Conservation (phyloP, 2,888 invertebrate genomes). For the Callyntrura sp. region DNA sequence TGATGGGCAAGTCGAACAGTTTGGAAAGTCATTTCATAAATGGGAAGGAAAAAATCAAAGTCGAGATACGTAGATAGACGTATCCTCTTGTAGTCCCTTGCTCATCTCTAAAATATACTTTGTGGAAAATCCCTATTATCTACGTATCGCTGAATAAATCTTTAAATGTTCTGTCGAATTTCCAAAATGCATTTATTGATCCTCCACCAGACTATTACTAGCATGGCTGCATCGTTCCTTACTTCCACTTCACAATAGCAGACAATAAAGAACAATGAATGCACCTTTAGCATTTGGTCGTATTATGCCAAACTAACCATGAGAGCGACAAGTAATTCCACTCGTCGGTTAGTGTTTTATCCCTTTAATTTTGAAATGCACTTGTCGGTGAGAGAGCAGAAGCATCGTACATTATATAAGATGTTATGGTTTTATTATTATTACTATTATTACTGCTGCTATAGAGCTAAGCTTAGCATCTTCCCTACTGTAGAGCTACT, state of each 20-base stretch:
- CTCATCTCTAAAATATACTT: neutral
- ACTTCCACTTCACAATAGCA: neutral
- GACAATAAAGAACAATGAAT: neutral
- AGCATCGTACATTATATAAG: neutral
- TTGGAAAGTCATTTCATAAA: slow-evolving; percentile 26
- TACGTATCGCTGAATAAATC: slow-evolving; percentile 60
- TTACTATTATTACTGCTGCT: too few relatives aligned
- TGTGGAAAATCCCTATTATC: slow-evolving; percentile 56
- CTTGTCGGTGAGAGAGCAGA: too few relatives aligned
- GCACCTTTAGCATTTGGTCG: neutral
- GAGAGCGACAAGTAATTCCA: slow-evolving; percentile 59
- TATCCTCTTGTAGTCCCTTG: neutral
- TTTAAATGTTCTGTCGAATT: slow-evolving; percentile 46
- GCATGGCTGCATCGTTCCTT: slow-evolving; percentile 7
- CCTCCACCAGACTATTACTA: slow-evolving; percentile 13
- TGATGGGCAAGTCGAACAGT: slow-evolving; percentile 10
- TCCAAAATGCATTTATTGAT: slow-evolving; percentile 60
- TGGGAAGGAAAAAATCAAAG: slow-evolving; percentile 1
- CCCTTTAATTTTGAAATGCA: slow-evolving; percentile 11
- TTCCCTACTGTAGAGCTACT: neutral
- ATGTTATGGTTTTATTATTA: neutral
- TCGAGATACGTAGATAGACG: neutral
- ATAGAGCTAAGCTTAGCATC: too few relatives aligned
- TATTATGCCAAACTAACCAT: slow-evolving; percentile 27
- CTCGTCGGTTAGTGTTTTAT: slow-evolving; percentile 24